phyloP scores from a whole-genome alignment of 2,888 invertebrate genomes.

The Leptogaster cylindrica region DNA sequence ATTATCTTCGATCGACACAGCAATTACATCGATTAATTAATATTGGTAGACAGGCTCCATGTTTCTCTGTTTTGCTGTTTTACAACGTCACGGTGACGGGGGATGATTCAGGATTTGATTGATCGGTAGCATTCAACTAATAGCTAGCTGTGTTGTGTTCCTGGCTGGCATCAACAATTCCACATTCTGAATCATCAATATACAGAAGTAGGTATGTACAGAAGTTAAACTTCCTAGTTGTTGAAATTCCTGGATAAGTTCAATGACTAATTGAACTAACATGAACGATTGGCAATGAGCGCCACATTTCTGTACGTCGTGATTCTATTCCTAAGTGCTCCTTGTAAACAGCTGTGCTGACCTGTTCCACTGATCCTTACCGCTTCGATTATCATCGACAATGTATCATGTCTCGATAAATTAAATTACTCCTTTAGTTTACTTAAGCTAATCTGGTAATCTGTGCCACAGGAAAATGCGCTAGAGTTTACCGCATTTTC shows the following conservation, averaged over 20 bases:
- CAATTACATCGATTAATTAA: conserved; percentile 62
- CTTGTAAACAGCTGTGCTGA: background rate
- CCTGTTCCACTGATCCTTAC: background rate
- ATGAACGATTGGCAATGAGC: background rate
- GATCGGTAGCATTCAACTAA: conserved; percentile 24
- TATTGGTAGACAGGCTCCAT: conserved; percentile 52
- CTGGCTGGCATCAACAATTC: background rate
- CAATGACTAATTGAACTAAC: conserved; percentile 13
- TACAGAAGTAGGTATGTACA: background rate
- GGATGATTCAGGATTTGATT: conserved; percentile 25
- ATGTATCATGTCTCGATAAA: conserved; percentile 16
- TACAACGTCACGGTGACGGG: conserved; percentile 27
- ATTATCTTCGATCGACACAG: conserved; percentile 56
- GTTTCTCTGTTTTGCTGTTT: conserved; percentile 17
- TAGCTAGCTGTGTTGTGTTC: background rate
- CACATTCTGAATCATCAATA: background rate
- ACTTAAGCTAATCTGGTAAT: conserved; percentile 6
- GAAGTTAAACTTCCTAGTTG: background rate
- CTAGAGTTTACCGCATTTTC: conserved; percentile 5
- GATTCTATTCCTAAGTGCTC: background rate
- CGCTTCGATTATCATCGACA: background rate
- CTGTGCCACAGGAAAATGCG: background rate
- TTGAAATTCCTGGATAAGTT: background rate
- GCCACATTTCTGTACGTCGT: background rate
- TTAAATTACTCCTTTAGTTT: background rate